Conservation (phyloP, 2,113 vertebrate genomes). For the Ophthalmotilapia sp. region DNA sequence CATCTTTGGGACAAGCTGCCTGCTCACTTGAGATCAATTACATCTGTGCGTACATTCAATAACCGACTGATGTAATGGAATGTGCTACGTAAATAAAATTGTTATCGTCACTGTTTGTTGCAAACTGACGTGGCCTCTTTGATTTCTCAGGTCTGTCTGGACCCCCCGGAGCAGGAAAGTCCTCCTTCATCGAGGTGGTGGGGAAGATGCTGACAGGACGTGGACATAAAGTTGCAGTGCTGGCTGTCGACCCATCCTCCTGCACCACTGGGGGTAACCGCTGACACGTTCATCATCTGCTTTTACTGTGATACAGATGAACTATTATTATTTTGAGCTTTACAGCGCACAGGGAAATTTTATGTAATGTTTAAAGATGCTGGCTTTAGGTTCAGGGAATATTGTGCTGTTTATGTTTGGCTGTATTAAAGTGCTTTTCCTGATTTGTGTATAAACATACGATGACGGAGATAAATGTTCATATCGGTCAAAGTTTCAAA, state of each 20-base stretch:
- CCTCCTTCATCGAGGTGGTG: conserved; percentile 93
- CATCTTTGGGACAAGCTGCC: neutral
- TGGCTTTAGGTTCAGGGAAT: neutral
- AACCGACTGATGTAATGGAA: neutral
- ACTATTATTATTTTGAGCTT: neutral
- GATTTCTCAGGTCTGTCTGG: conserved; percentile 83
- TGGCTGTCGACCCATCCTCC: conserved; percentile 96
- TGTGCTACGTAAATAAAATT: neutral
- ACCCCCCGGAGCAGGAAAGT: conserved; percentile 96
- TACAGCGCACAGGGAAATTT: neutral
- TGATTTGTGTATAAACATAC: neutral
- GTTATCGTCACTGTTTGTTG: neutral
- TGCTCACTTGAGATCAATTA: neutral
- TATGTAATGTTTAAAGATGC: neutral
- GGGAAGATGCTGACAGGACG: conserved; percentile 92
- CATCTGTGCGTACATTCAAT: neutral
- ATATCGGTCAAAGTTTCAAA: neutral
- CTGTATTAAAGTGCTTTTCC: neutral
- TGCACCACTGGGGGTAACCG: conserved; percentile 89
- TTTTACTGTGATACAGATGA: neutral
- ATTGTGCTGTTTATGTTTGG: neutral
- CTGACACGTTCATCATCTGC: neutral
- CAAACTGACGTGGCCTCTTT: neutral
- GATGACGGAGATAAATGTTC: neutral
- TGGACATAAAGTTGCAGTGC: conserved; percentile 87